Evolutionary conservation across 2,797 vertebrate species (phyloP).

Genomic region (Sibirionetta formosa): DNA sequence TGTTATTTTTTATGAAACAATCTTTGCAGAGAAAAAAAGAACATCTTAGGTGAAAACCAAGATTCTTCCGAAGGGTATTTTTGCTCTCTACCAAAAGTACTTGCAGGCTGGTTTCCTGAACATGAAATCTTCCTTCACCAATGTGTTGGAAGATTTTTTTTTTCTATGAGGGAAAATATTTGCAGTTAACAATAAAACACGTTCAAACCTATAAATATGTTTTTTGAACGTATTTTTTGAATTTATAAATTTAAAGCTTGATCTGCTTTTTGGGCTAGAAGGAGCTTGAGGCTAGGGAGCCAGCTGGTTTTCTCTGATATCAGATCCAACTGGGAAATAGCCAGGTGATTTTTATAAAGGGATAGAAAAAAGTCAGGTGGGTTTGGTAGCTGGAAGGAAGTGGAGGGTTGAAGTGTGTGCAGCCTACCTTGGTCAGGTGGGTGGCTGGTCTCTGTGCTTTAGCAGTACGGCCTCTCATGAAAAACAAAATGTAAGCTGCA

Average conservation of each 20-base stretch:
- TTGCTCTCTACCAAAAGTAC: background rate
- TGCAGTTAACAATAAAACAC: background rate
- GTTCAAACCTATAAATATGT: background rate
- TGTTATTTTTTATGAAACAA: background rate
- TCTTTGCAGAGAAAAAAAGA: background rate
- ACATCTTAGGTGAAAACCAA: background rate
- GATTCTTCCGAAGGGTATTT: background rate
- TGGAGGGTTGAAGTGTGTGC: fast-evolving
- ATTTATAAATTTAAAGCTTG: background rate
- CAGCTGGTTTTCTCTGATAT: background rate
- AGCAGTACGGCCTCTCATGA: fast-evolving
- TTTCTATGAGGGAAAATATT: background rate
- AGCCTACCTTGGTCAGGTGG: fast-evolving
- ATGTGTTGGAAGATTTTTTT: background rate
- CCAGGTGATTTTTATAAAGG: background rate
- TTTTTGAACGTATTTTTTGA: background rate
- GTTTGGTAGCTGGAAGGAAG: background rate
- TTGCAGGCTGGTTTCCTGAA: background rate
- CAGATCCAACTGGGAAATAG: background rate
- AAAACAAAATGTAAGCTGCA: fast-evolving
- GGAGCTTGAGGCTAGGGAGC: background rate
- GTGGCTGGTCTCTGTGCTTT: background rate
- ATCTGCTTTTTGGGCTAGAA: background rate
- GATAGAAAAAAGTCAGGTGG: fast-evolving
- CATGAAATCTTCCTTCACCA: background rate